These are phyloP conservation scores for Dinomys branickii DNA, from an alignment of 2,113 vertebrate species.

Conservation along the genomic window DNA sequence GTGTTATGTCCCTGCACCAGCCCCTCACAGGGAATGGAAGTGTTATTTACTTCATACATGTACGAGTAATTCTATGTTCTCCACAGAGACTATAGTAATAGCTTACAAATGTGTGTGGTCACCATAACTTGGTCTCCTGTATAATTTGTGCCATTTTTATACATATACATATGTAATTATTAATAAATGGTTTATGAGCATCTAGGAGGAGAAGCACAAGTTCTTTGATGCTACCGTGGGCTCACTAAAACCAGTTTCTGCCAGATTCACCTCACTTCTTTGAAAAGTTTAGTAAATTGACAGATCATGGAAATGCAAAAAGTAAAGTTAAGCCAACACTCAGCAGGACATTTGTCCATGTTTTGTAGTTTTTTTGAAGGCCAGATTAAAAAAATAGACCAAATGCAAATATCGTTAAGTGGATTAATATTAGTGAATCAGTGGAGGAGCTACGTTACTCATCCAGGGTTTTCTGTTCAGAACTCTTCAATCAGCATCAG, in stretches of 20 bases:
- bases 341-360: not conserved
- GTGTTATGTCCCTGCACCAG: not conserved
- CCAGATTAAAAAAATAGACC: not conserved
- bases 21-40: not conserved
- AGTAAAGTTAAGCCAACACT: conserved; percentile 13
- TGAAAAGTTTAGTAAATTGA: conserved; percentile 18
- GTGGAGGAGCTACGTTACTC: not conserved
- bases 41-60: not conserved
- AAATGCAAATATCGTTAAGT: conserved; percentile 24
- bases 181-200: conserved; percentile 32
- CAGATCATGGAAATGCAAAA: not conserved
- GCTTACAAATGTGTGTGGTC: not conserved
- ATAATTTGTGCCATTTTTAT: conserved; percentile 55
- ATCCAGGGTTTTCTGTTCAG: not conserved
- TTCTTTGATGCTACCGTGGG: not conserved
- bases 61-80: not conserved
- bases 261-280: not conserved
- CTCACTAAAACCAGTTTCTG: conserved; percentile 22
- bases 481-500: not conserved
- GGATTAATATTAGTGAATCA: not conserved
- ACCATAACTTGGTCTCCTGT: conserved; percentile 11
- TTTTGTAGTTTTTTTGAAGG: not conserved
- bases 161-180: conserved; percentile 37
- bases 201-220: not conserved
- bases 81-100: not conserved